Evolutionary conservation across 2,888 invertebrate genomes (phyloP).

Genomic region (Ryuthela nishihirai): DNA sequence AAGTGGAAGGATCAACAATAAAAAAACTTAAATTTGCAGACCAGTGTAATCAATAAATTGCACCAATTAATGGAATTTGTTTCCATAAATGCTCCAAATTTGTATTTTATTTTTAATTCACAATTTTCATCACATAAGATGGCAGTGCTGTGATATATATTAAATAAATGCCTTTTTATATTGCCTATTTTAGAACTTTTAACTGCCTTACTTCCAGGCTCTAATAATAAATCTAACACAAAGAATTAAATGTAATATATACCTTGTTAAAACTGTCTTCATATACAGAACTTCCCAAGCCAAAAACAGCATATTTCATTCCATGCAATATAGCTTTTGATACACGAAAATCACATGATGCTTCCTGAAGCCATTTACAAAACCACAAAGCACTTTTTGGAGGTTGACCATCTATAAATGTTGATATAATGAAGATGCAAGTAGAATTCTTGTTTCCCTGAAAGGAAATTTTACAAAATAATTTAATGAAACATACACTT

Average conservation of each 20-base stretch:
- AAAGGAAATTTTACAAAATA: background rate
- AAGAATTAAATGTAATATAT: slow-evolving; percentile 35
- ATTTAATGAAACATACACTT: too few species aligned
- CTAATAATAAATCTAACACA: too few species aligned
- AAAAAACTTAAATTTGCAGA: too few species aligned
- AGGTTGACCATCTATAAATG: slow-evolving; percentile 56
- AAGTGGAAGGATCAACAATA: too few species aligned
- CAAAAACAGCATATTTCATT: slow-evolving; percentile 55
- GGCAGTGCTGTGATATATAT: too few species aligned
- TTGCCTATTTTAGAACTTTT: background rate
- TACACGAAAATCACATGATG: slow-evolving; percentile 56
- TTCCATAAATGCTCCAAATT: too few species aligned
- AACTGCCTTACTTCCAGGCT: too few species aligned
- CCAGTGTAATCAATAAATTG: too few species aligned
- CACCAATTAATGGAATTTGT: too few species aligned
- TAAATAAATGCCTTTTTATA: too few species aligned
- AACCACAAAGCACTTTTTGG: slow-evolving; percentile 56
- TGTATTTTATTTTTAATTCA: too few species aligned
- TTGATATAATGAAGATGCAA: slow-evolving; percentile 55
- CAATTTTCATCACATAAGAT: too few species aligned
- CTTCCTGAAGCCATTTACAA: slow-evolving; percentile 56
- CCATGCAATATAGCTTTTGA: slow-evolving; percentile 53
- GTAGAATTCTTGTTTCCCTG: slow-evolving; percentile 18
- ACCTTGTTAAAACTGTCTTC: slow-evolving; percentile 52
- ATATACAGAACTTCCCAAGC: slow-evolving; percentile 58